These are phyloP conservation scores for Odocoileus virginianus DNA, from an alignment of 2,113 vertebrate species.

Conservation along the genomic window DNA sequence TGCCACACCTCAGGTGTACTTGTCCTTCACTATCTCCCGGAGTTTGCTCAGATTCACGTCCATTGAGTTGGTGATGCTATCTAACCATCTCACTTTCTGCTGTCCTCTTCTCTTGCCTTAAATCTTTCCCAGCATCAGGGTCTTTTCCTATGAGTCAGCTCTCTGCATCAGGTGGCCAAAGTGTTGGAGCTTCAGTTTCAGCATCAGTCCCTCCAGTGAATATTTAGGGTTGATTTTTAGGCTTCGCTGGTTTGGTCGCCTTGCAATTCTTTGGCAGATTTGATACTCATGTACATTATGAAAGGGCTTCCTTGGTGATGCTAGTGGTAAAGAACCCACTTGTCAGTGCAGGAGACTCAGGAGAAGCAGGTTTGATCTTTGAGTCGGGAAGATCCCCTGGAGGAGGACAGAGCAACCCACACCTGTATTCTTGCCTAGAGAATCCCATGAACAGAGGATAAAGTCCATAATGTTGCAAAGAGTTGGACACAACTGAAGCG, in stretches of 20 bases:
- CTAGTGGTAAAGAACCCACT: not conserved
- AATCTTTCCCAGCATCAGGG: not conserved
- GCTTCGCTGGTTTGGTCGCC: not conserved
- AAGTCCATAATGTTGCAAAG: not conserved
- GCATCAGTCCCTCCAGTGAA: not conserved
- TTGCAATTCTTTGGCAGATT: not conserved
- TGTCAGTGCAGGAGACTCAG: not conserved
- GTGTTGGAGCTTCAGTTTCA: not conserved
- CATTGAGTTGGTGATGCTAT: not conserved
- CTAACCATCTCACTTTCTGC: not conserved
- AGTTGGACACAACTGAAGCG: not conserved
- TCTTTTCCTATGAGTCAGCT: not conserved
- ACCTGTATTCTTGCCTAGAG: not conserved
- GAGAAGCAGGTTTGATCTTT: not conserved
- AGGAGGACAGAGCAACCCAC: not conserved
- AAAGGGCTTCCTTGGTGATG: not conserved
- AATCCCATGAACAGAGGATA: not conserved
- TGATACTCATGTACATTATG: not conserved
- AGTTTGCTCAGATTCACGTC: not conserved
- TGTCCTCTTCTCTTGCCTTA: not conserved
- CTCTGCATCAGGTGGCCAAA: not conserved
- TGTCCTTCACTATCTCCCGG: not conserved
- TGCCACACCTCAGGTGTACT: not conserved
- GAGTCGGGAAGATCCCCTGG: not conserved
- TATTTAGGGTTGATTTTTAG: not conserved